phyloP scores from a whole-genome alignment of 2,888 invertebrate genomes.

The Pogonocherus hispidulus region DNA sequence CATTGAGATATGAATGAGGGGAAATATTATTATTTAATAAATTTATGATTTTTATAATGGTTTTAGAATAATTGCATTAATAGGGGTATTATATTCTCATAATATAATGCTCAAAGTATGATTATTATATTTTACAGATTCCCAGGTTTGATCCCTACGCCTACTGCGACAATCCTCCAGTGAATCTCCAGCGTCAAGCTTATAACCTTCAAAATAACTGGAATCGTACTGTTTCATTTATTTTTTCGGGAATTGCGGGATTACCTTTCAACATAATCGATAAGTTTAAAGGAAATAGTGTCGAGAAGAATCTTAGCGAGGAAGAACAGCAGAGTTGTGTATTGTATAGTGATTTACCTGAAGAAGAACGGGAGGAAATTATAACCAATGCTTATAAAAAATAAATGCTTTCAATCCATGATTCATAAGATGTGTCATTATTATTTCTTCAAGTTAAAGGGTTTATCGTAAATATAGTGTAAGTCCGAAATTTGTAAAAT shows the following conservation, averaged over 20 bases:
- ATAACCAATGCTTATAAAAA: constrained; percentile 8
- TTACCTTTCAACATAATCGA: constrained; percentile 53
- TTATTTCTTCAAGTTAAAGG: too few relatives aligned
- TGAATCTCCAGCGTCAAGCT: constrained; percentile 47
- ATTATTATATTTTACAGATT: constrained; percentile 44
- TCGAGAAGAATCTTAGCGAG: background rate
- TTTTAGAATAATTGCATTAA: too few relatives aligned
- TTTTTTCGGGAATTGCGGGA: constrained; percentile 54
- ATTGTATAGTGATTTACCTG: background rate
- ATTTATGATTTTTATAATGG: too few relatives aligned
- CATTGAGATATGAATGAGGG: too few relatives aligned
- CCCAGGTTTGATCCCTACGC: constrained; percentile 46
- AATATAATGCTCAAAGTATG: too few relatives aligned
- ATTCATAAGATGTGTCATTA: too few relatives aligned
- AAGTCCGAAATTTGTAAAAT: too few relatives aligned
- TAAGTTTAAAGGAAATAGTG: background rate
- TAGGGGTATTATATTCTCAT: too few relatives aligned
- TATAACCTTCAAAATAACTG: constrained; percentile 53
- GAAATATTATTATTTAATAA: too few relatives aligned
- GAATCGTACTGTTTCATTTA: constrained; percentile 51
- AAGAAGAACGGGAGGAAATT: background rate
- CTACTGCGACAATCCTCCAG: constrained; percentile 52
- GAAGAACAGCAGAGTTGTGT: constrained; percentile 5
- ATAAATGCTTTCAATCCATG: background rate
- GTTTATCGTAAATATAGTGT: too few relatives aligned